Evolutionary conservation across 2,888 invertebrate species (phyloP).

Genomic region (Cerastis leucographa): DNA sequence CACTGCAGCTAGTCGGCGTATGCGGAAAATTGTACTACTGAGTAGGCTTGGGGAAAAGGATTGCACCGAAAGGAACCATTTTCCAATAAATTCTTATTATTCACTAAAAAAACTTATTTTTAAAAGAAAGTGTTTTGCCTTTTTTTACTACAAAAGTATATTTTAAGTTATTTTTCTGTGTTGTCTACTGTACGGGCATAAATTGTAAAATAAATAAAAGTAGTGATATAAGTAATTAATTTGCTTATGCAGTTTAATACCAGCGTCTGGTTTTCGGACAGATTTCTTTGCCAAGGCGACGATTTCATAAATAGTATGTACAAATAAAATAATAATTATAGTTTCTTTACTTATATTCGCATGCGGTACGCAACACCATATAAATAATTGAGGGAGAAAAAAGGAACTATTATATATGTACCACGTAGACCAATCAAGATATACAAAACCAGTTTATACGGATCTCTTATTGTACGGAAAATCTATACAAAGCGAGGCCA

Average conservation of each 20-base stretch:
- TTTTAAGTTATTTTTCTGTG: no score
- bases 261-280: background rate
- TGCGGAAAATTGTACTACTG: slow-evolving; percentile 20
- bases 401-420: background rate
- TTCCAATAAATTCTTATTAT: background rate
- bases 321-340: no score
- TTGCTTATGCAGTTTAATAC: background rate
- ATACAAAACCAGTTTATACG: no score
- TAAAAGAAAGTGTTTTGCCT: background rate
- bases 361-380: background rate
- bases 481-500: no score
- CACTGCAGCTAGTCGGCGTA: slow-evolving; percentile 30
- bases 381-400: background rate
- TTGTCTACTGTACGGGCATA: no score
- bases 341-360: background rate
- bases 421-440: no score
- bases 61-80: background rate
- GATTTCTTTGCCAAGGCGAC: background rate
- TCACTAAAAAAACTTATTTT: background rate
- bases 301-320: background rate
- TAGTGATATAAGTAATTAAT: background rate
- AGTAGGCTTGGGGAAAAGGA: background rate
- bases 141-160: background rate
- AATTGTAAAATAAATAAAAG: no score
- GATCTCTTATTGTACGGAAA: no score